Conservation (phyloP, 2,888 invertebrate genomes). For the Griposia aprilina region DNA sequence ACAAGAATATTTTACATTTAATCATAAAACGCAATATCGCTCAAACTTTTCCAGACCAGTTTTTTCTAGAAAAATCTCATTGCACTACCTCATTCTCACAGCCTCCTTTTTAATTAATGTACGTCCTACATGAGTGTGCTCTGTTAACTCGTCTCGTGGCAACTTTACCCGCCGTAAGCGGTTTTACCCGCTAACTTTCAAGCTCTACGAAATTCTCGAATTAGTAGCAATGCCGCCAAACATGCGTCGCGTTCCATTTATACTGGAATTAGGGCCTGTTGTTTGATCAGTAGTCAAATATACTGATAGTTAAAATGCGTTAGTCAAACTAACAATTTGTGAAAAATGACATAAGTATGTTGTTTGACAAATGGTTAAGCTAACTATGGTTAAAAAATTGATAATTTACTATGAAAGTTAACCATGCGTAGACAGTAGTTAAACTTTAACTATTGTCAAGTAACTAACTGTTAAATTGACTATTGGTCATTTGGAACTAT, state of each 20-base stretch:
- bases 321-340: no score
- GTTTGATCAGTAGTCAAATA: no score
- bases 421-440: no score
- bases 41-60: not conserved
- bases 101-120: conserved; percentile 33
- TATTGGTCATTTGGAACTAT: no score
- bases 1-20: no score
- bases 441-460: no score
- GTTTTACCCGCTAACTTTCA: conserved; percentile 43
- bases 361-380: no score
- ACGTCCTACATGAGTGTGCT: not conserved
- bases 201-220: conserved; percentile 21
- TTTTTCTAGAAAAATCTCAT: not conserved
- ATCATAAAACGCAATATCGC: not conserved
- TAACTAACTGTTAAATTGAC: no score
- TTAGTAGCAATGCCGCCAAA: conserved; percentile 31
- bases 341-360: no score
- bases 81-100: not conserved
- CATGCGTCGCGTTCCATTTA: conserved; percentile 17
- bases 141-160: conserved; percentile 24
- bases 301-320: no score
- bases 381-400: no score
- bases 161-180: conserved; percentile 48
- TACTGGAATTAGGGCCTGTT: conserved; percentile 12
- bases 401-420: no score